Percentiles rank a stretch among this genome's conserved stretches.
Conservation (phyloP, 2,797 vertebrate genomes). For the Acanthurus tractus region DNA sequence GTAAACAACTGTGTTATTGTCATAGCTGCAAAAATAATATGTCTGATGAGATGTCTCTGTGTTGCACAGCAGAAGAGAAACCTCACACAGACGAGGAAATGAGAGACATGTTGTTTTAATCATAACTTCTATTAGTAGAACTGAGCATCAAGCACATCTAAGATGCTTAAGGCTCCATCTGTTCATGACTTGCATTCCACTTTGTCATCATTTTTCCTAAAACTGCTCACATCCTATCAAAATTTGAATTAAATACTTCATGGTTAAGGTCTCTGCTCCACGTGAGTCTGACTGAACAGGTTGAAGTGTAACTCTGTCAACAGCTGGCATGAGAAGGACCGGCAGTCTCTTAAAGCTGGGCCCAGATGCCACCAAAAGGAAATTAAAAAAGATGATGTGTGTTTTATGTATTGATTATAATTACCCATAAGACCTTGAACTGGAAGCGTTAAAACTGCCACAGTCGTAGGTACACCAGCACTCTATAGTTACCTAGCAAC, state of each 20-base stretch:
- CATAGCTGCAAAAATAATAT: no score
- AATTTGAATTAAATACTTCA: background rate
- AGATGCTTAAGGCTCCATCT: conserved; percentile 42
- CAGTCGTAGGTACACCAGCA: conserved; percentile 33
- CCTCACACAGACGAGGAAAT: conserved; percentile 2
- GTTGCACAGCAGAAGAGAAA: conserved; percentile 16
- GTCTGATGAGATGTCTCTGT: conserved; percentile 16
- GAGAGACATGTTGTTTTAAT: conserved; percentile 17
- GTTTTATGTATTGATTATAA: conserved; percentile 38
- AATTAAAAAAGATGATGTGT: background rate
- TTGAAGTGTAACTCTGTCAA: background rate
- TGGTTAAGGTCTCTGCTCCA: background rate
- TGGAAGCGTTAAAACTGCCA: conserved; percentile 30
- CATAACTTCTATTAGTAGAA: conserved; percentile 33
- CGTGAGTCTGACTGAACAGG: background rate
- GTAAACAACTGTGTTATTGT: no score
- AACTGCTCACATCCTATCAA: background rate
- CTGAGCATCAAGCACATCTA: conserved; percentile 18
- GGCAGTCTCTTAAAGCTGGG: background rate
- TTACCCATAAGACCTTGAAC: conserved; percentile 16
- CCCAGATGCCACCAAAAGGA: conserved; percentile 8
- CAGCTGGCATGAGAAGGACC: background rate
- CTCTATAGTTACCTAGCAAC: conserved; percentile 78
- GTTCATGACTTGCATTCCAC: conserved; percentile 9
- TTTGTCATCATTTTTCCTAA: background rate